These are phyloP conservation scores for Indri indri DNA, from an alignment of 2,113 vertebrate species.

Conservation along the genomic window DNA sequence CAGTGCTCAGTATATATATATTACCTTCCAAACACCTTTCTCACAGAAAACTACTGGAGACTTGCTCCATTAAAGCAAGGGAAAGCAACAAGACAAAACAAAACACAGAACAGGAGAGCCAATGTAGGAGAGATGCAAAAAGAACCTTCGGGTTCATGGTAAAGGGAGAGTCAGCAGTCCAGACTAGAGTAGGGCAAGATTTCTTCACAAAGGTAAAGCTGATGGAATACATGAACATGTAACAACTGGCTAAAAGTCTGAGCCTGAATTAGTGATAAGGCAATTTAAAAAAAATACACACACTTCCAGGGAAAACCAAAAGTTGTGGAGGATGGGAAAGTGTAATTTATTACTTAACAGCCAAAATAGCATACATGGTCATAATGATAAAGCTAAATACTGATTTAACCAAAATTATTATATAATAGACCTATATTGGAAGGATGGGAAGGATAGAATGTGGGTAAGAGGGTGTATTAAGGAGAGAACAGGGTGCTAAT, in stretches of 20 bases:
- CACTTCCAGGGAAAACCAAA: not conserved
- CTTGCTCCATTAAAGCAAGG: not conserved
- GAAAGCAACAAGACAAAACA: too few relatives aligned
- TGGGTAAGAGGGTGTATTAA: not conserved
- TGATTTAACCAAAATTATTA: too few relatives aligned
- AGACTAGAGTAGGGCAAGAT: not conserved
- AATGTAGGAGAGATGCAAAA: not conserved
- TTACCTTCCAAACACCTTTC: not conserved
- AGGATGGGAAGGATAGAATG: not conserved
- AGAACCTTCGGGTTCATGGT: not conserved
- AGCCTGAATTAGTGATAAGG: not conserved
- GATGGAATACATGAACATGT: not conserved
- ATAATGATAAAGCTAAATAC: not conserved
- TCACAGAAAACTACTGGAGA: not conserved
- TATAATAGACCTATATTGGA: too few relatives aligned
- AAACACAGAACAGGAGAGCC: too few relatives aligned
- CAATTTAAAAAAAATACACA: not conserved
- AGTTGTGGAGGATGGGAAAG: constrained; percentile 1
- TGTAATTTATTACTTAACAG: not conserved
- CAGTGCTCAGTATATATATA: too few relatives aligned
- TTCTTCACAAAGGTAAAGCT: not conserved
- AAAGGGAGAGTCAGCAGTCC: not conserved
- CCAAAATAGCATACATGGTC: not conserved
- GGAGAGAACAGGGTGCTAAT: not conserved
- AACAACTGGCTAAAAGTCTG: not conserved